Evolutionary conservation across 1,140 invertebrate genomes (phyloP).

Genomic region (Bombyx mandarina): DNA sequence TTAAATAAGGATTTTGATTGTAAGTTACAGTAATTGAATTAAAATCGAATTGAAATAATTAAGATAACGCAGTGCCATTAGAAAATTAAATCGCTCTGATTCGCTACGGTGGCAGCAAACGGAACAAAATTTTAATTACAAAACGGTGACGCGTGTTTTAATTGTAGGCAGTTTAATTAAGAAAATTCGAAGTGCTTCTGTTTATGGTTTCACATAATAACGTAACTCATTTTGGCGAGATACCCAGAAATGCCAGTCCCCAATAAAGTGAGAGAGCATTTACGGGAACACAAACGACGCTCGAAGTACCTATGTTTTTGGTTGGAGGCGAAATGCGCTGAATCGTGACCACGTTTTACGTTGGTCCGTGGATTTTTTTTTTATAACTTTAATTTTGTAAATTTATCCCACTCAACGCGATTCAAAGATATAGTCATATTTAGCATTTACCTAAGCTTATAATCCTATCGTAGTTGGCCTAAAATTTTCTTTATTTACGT

Average conservation of each 20-base stretch:
- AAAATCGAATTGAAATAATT: too few relatives aligned
- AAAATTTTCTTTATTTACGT: too few relatives aligned
- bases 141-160: constrained; percentile 8
- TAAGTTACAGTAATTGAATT: too few relatives aligned
- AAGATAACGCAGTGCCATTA: not conserved
- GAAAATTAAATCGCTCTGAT: constrained; percentile 1
- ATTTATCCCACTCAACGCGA: too few relatives aligned
- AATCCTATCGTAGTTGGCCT: too few relatives aligned
- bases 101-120: not conserved
- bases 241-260: constrained; percentile 4
- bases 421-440: too few relatives aligned
- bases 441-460: too few relatives aligned
- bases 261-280: not conserved
- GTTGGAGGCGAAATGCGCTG: not conserved
- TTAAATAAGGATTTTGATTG: too few relatives aligned
- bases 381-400: too few relatives aligned
- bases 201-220: constrained; percentile 10
- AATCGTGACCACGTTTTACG: too few relatives aligned
- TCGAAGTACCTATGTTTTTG: not conserved
- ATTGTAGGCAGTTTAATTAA: constrained; percentile 10
- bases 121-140: constrained; percentile 8
- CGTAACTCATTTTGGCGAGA: constrained; percentile 6
- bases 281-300: not conserved
- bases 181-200: constrained; percentile 6
- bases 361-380: too few relatives aligned